Percentiles rank a stretch among this genome's conserved stretches.
Conservation (phyloP, 2,888 invertebrate genomes). For the Caenorhabditis doughertyi region DNA sequence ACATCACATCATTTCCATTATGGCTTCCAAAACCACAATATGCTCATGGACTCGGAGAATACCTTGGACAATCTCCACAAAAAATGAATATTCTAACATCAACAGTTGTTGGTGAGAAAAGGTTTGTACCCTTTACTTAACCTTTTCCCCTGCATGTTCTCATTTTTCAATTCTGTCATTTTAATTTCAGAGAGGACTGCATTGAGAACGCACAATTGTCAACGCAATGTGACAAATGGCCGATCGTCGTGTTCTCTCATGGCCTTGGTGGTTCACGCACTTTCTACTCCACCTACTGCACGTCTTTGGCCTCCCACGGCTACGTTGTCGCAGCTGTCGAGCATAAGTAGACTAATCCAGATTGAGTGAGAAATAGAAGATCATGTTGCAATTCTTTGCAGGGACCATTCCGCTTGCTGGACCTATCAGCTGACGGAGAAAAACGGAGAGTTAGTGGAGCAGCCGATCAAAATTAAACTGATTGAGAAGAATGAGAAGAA, state of each 20-base stretch:
- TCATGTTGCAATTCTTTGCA: constrained; percentile 33
- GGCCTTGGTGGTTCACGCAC: constrained; percentile 87
- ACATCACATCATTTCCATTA: constrained; percentile 79
- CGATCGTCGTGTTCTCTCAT: constrained; percentile 87
- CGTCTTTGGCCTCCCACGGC: constrained; percentile 87
- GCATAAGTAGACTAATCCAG: constrained; percentile 84
- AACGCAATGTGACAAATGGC: constrained; percentile 78
- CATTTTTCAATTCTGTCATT: background rate
- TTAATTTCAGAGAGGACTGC: constrained; percentile 59
- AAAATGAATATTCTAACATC: constrained; percentile 78
- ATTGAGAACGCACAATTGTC: constrained; percentile 63
- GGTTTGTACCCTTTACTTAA: constrained; percentile 48
- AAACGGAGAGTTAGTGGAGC: constrained; percentile 73
- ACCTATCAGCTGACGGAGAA: constrained; percentile 75
- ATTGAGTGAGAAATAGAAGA: constrained; percentile 13
- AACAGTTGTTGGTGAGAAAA: constrained; percentile 79
- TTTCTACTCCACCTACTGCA: constrained; percentile 86
- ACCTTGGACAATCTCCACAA: constrained; percentile 80
- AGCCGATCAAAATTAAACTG: constrained; percentile 70
- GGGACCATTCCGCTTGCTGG: constrained; percentile 79
- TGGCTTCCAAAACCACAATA: constrained; percentile 86
- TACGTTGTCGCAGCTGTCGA: constrained; percentile 87
- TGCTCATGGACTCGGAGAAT: constrained; percentile 85
- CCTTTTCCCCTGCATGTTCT: background rate
- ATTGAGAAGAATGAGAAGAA: constrained; percentile 79